Base-by-base conservation (phyloP, 2,888 invertebrate species). In the Alitta virens region DNA sequence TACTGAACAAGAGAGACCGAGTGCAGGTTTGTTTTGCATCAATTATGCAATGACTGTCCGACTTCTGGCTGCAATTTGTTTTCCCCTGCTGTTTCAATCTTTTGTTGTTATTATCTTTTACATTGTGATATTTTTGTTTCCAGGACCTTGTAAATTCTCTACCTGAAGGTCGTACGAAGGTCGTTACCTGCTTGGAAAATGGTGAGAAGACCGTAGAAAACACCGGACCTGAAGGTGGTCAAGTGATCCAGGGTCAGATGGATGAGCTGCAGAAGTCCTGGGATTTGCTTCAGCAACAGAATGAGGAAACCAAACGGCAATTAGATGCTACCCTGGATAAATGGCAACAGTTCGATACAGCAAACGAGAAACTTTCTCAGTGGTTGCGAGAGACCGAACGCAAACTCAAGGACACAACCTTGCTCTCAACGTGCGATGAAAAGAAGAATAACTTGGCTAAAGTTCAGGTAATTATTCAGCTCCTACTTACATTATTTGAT, bases 231-330 rank as follows among this genome's bases (percentile, higher is more conserved):
- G 51, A 46, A 3, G 65, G 63, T 18, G 24, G 55, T 7, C 43
- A 57, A 43, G 50, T 27, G 16, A 46, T 66, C 56, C 91, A 91
- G 72, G 87, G 87, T 26, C 91, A 94, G 82, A 85, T 95, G 68
- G 94, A 91, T 79, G 92, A 94, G 75, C 85, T 96, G 38, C 94
- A 94, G 83, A 89, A 87, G 64, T 94, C 94, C 75, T 96, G 95
- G 95, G 94, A 74, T 27, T 73, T 73, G 58, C 78, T 75, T 60
- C 65, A 70, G 14, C 68, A 70, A 26, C 69, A 74, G 24, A 72
- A 79, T 42, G 33, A 23, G 16, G 62, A 63, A 21, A 75, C 77
- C 5, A 74, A 77, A 60, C 66, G 62, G 53, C 91, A 90, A 75
- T 87, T 93, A 63, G 88, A 89, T 67, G 86, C 87, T 64, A 88